phyloP scores from a whole-genome alignment of 2,888 invertebrate genomes.

The Ommatoiulus sabulosus region DNA sequence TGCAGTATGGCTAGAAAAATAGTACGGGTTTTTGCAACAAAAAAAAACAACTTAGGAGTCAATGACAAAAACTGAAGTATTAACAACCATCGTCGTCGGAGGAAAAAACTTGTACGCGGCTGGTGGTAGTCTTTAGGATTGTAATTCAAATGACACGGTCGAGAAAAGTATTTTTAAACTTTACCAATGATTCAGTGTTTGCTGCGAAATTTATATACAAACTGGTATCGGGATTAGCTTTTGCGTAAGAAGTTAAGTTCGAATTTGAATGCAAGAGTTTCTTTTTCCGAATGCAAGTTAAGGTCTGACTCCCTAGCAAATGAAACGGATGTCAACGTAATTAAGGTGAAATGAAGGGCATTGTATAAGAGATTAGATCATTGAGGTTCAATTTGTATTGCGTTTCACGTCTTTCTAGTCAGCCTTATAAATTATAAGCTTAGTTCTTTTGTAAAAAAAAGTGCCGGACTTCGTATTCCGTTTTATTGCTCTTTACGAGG shows the following conservation, averaged over 20 bases:
- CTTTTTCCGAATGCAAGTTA: not conserved
- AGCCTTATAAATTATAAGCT: not conserved
- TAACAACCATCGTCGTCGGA: too few species aligned
- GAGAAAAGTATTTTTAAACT: not conserved
- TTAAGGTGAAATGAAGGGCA: constrained; percentile 22
- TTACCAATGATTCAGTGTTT: not conserved
- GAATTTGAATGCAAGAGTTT: not conserved
- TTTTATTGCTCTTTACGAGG: not conserved
- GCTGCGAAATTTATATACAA: not conserved
- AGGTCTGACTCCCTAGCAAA: not conserved
- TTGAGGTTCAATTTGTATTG: not conserved
- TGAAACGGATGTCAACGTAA: not conserved
- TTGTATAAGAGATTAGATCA: not conserved
- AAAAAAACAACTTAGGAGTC: too few species aligned
- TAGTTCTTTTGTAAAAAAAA: not conserved
- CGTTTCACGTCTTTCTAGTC: not conserved
- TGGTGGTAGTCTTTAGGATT: not conserved
- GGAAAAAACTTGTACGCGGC: too few species aligned
- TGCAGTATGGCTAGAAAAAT: too few species aligned
- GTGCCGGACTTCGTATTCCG: not conserved
- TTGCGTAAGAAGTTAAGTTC: not conserved
- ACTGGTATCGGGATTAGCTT: constrained; percentile 8
- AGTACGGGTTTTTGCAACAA: too few species aligned
- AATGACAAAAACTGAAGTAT: too few species aligned
- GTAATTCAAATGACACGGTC: not conserved